Evolutionary conservation across 2,113 vertebrate species (phyloP).

Genomic region (Fulmarus glacialis): DNA sequence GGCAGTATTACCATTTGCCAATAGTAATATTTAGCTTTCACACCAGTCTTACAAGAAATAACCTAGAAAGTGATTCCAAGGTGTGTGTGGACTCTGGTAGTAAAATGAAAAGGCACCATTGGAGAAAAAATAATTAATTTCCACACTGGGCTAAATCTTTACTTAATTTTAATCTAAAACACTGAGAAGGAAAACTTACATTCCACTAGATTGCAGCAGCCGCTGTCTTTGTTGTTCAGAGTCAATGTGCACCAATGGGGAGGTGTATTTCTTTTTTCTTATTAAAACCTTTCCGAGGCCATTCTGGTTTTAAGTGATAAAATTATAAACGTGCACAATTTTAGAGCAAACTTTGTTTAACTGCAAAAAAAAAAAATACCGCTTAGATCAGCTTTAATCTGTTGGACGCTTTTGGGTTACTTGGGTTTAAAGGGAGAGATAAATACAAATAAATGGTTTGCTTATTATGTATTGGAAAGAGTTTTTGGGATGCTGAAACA

Average conservation of each 20-base stretch:
- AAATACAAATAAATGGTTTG: background rate
- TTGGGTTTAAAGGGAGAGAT: background rate
- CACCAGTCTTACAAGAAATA: background rate
- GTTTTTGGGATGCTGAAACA: background rate
- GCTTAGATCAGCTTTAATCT: background rate
- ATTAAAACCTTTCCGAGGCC: background rate
- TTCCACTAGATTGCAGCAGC: background rate
- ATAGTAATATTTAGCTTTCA: background rate
- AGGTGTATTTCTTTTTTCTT: background rate
- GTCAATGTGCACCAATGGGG: background rate
- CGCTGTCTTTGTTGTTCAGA: background rate
- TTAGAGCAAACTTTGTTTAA: background rate
- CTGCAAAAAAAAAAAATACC: background rate
- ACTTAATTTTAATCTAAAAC: background rate
- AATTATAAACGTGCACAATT: accelerated
- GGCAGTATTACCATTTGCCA: background rate
- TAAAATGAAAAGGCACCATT: background rate
- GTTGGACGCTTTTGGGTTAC: background rate
- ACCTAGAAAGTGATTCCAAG: background rate
- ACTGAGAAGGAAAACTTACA: background rate
- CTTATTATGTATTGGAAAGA: background rate
- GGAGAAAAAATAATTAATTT: background rate
- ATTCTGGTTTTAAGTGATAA: background rate
- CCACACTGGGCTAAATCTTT: background rate
- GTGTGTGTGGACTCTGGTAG: background rate